Evolutionary conservation across 2,888 invertebrate species (phyloP), one percentile per base, ranked within the genome.

Genomic region (Pandemis cinnamomeana): DNA sequence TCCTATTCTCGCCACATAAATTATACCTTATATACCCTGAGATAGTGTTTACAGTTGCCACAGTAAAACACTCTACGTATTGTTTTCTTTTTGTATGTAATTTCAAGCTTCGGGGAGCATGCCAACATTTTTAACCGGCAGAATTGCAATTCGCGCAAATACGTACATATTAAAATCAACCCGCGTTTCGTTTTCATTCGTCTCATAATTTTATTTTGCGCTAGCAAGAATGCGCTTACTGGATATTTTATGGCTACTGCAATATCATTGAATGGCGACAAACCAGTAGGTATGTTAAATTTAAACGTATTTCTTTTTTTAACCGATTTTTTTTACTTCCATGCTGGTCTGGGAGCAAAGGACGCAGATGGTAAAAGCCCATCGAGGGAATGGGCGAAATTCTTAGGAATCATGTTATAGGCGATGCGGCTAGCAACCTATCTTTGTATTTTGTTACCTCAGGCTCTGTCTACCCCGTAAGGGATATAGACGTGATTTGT

Each of bases 151-250:
- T 80, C 83, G 78, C 80, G 80, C 81, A 81, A 81, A 83, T 84
- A 82, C 84, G 83, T 86, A 85, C 84, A 86, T 87, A 89, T 89
- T 86, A 87, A 86, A 86, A 89, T 91, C 91, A 89, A 85, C 83
- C 88, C 85, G 85, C 82, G 87, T 92, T 92, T 88, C 85, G 84
- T 82, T 86, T 86, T 92, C 91, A 93, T 93, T 89, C 90, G 85
- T 93, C 90, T 91, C 87, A 86, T 89, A 91, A 91, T 91, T 89
- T 85, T 85, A 88, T 92, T 91, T 89, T 82, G 83, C 79, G 76
- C 83, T 79, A 80, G 83, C 80, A 83, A 84, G 84, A 85, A 85
- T 84, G 82, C 82, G 83, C 82, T 85, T 82, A 80, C 79, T 81
- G 82, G 79, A 77, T 81, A 80, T 82, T 84, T 82, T 83, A 80